A percentile compares a stretch with the other conserved stretches of the same genome.
Conservation (phyloP, 2,113 vertebrate genomes). For the Rhombomys opimus region DNA sequence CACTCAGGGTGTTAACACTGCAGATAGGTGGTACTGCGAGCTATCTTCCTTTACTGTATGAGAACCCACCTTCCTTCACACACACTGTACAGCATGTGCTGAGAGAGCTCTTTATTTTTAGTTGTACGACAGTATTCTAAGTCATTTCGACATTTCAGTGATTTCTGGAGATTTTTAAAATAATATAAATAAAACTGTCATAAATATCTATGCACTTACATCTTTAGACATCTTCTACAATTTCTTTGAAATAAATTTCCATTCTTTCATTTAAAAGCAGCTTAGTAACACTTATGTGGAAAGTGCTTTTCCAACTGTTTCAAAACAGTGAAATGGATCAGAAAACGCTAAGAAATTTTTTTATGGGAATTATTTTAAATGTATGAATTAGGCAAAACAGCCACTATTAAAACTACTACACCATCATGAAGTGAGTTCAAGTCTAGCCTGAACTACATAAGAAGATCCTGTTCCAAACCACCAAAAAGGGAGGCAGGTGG, state of each 20-base stretch:
- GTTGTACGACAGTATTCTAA: background rate
- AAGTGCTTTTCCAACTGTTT: background rate
- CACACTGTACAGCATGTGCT: no score
- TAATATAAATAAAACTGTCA: background rate
- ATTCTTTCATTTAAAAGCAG: slow-evolving; percentile 2
- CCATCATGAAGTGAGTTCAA: background rate
- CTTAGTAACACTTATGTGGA: background rate
- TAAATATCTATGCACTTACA: background rate
- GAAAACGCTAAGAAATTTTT: background rate
- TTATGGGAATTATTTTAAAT: background rate
- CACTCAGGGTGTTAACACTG: background rate
- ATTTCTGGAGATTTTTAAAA: background rate
- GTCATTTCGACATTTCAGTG: background rate
- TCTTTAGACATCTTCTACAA: background rate
- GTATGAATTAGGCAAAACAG: background rate
- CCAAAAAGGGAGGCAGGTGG: background rate
- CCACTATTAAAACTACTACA: background rate
- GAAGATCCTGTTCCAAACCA: background rate
- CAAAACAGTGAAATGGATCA: background rate
- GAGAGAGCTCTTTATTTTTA: background rate
- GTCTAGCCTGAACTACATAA: background rate
- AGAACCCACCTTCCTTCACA: background rate
- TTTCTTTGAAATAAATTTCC: background rate
- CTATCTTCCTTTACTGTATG: background rate
- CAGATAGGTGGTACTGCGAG: background rate